A percentile compares a stretch with the other conserved stretches of the same genome.
Evolutionary conservation across 2,113 vertebrate genomes (phyloP).

Genomic region (Clupea harengus): DNA sequence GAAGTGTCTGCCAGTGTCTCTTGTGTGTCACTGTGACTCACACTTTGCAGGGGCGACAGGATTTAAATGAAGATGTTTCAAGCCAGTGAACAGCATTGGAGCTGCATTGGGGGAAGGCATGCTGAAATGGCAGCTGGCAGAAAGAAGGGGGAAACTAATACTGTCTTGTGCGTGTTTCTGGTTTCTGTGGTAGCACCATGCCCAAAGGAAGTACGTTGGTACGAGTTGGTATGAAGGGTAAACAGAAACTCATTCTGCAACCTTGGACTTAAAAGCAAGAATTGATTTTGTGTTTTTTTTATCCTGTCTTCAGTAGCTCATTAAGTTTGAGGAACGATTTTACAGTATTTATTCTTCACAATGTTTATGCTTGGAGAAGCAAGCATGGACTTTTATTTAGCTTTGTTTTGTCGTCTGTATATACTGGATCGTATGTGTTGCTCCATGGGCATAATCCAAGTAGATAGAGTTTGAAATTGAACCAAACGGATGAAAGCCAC

Average conservation of each 20-base stretch:
- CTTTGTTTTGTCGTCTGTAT: not conserved
- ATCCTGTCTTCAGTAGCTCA: too few relatives aligned
- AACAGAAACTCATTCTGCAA: not conserved
- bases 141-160: not conserved
- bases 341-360: not conserved
- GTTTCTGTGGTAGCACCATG: not conserved
- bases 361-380: not conserved
- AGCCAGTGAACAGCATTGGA: not conserved
- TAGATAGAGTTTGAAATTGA: not conserved
- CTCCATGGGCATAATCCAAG: not conserved
- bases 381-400: not conserved
- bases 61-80: not conserved
- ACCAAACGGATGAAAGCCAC: not conserved
- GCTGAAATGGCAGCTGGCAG: slow-evolving; percentile 13
- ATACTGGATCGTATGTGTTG: not conserved
- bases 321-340: not conserved
- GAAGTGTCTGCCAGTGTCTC: not conserved
- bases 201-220: too few relatives aligned
- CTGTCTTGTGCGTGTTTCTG: slow-evolving; percentile 14
- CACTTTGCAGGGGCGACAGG: not conserved
- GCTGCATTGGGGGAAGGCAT: slow-evolving; percentile 5
- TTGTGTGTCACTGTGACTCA: not conserved
- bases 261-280: not conserved
- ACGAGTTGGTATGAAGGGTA: not conserved
- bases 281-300: too few relatives aligned